Evolutionary conservation across 2,888 invertebrate genomes (phyloP), one percentile per base, ranked within the genome.

Genomic region (Torymus auratus): DNA sequence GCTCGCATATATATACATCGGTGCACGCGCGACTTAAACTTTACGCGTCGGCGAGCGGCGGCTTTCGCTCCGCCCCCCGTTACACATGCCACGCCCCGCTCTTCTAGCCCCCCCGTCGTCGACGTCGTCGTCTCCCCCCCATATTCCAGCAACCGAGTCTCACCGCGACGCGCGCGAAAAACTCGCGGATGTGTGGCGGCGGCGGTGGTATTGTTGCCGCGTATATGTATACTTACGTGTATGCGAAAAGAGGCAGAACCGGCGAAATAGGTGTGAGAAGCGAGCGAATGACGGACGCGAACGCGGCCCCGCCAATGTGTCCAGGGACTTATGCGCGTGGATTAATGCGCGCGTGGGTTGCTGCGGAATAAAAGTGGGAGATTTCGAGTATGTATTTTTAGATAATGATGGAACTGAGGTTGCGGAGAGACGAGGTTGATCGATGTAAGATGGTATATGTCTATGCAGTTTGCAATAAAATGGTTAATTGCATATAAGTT

Each of bases 81-180:
- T 65, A 72, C 61, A 28, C 64, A 28, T 14, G 81, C 77, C 81
- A 81, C 81, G 81, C 81, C 81, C 64, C 72, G 2, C 56, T 56
- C 73, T 20, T 72, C 70, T 78, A 78, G 78, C 58, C 71, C 71
- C 71, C 61, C 20, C 67, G 53, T n/a, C 55, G 15, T 17, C 41
- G 41, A 41, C 41, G 41, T 41, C 12, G 64, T 13, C 68, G 41
- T 62, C 53, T 41, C 71, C 71, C 11, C 71, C 64, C 17, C 77
- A 52, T 10, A 53, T 7, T 41, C 53, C 23, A 20, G 7, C 7
- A 7, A 0, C 41, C 5, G 41, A 10, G 20, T 20, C 1, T 20
- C 20, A 20, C 20, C 41, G 41, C 7, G 20, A 20, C 28, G 60
- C 55, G 56, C 58, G 69, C 50, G 69, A 79, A 79, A 79, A 79